Conservation (phyloP, 2,888 invertebrate genomes). For the Ennomos erosarius region DNA sequence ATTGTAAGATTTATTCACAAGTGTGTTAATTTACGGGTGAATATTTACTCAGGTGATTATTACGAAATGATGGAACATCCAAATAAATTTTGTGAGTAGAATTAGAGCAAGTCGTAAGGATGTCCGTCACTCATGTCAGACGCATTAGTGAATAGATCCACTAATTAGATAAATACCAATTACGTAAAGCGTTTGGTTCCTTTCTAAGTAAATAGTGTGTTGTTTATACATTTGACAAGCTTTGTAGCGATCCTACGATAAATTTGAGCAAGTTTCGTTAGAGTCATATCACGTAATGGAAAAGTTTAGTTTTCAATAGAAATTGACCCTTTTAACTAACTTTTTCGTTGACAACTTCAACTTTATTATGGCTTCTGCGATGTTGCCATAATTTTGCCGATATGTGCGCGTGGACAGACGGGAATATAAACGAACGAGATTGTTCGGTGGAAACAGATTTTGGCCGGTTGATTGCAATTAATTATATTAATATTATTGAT, state of each 20-base stretch:
- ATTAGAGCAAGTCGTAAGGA: slow-evolving; percentile 35
- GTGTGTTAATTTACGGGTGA: not conserved
- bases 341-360: too few relatives aligned
- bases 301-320: too few relatives aligned
- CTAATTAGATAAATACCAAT: slow-evolving; percentile 27
- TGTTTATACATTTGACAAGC: slow-evolving; percentile 8
- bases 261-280: too few relatives aligned
- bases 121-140: slow-evolving; percentile 23
- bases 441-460: too few relatives aligned
- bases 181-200: slow-evolving; percentile 18
- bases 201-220: slow-evolving; percentile 18
- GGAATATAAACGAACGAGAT: too few relatives aligned
- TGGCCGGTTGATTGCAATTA: too few relatives aligned
- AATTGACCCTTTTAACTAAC: too few relatives aligned
- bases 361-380: too few relatives aligned
- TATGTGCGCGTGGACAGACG: too few relatives aligned
- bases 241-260: not conserved
- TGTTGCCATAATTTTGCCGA: too few relatives aligned
- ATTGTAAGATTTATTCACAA: slow-evolving; percentile 6
- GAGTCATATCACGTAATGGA: too few relatives aligned
- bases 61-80: slow-evolving; percentile 23
- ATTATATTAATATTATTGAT: too few relatives aligned
- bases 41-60: slow-evolving; percentile 32
- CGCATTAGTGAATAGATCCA: slow-evolving; percentile 17
- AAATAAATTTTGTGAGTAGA: slow-evolving; percentile 26